phyloP scores from a whole-genome alignment of 35 echinoderm and acorn worm species.

The Ptychodera flava region DNA sequence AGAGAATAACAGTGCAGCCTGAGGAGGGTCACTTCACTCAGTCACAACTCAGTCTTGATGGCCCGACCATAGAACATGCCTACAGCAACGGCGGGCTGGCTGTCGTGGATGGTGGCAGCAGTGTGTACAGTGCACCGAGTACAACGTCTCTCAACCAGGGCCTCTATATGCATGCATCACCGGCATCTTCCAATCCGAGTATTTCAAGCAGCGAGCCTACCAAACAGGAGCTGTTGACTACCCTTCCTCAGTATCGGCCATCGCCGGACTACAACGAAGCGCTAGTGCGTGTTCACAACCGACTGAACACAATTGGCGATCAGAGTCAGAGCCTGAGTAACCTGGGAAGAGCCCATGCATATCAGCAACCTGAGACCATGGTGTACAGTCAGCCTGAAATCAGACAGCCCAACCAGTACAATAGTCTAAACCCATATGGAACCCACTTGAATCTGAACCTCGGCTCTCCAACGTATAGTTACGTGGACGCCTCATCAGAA shows the following conservation, averaged over 20 bases:
- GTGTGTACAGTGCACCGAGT: conserved; percentile 74
- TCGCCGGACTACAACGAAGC: conserved; percentile 77
- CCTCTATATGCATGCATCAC: conserved; percentile 43
- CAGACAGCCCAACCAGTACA: conserved; percentile 30
- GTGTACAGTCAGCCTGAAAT: conserved; percentile 54
- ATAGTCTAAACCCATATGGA: neutral
- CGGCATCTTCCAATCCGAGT: conserved; percentile 77
- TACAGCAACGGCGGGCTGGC: conserved; percentile 50
- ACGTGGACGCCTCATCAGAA: conserved; percentile 61
- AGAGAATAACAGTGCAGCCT: neutral
- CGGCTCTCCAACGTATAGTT: conserved; percentile 34
- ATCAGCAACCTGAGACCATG: conserved; percentile 33
- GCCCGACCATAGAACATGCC: neutral
- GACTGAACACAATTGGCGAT: conserved; percentile 35
- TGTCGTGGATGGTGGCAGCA: conserved; percentile 48
- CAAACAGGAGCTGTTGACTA: conserved; percentile 32
- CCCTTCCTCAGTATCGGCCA: conserved; percentile 66
- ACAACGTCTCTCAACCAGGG: conserved; percentile 74
- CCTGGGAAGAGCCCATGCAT: conserved; percentile 37
- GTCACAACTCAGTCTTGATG: conserved; percentile 55
- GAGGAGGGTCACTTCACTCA: conserved; percentile 46
- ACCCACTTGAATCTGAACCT: neutral
- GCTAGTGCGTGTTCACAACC: conserved; percentile 46
- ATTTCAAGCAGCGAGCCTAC: conserved; percentile 71
- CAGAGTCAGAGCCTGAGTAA: conserved; percentile 80